These are phyloP conservation scores for Eupeodes luniger DNA, from an alignment of 2,888 invertebrate genomes.

Conservation along the genomic window DNA sequence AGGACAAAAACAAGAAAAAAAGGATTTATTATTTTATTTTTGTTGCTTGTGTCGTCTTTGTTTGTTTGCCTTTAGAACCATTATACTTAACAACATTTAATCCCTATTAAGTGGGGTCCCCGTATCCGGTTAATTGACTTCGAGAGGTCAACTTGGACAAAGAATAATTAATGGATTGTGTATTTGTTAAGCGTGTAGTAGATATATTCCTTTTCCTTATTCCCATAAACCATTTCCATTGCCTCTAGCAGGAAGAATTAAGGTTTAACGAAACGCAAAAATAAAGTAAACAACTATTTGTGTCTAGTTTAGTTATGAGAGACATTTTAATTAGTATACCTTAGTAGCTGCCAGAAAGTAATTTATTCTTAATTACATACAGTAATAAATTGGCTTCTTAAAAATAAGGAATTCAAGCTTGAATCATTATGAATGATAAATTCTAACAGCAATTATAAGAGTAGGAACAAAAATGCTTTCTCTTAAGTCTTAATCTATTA, in stretches of 20 bases:
- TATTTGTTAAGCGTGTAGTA: background rate
- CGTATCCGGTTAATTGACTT: constrained; percentile 35
- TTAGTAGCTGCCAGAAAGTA: too few species aligned
- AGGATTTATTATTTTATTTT: constrained; percentile 9
- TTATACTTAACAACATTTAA: constrained; percentile 39
- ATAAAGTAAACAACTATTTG: too few species aligned
- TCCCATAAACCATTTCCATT: background rate
- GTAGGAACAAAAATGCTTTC: too few species aligned
- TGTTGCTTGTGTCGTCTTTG: too few species aligned
- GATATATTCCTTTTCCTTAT: background rate
- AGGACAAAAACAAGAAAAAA: background rate
- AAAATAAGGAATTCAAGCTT: too few species aligned
- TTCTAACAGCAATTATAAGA: too few species aligned
- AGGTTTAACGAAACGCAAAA: background rate
- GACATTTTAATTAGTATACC: too few species aligned
- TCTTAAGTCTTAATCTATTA: too few species aligned
- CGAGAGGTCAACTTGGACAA: constrained; percentile 38
- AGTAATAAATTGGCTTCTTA: too few species aligned
- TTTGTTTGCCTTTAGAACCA: constrained; percentile 9
- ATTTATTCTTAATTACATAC: too few species aligned
- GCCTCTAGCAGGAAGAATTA: background rate
- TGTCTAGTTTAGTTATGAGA: too few species aligned
- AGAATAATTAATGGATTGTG: constrained; percentile 33
- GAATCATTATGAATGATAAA: too few species aligned
- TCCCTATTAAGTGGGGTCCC: constrained; percentile 36